Base-by-base conservation (phyloP, 2,888 invertebrate genomes). In the Oscheius onirici region DNA sequence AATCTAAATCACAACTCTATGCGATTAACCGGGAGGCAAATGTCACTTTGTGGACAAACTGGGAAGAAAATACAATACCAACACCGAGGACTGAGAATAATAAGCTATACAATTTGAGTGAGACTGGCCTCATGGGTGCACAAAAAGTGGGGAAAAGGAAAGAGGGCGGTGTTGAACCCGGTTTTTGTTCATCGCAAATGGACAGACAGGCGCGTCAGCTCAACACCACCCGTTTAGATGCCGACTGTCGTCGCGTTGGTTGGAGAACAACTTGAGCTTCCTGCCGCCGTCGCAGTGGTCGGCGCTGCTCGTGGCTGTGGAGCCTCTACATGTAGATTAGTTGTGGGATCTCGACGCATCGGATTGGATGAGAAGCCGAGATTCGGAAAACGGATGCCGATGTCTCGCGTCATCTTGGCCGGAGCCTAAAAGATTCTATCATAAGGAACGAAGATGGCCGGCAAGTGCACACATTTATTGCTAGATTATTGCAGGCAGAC, bases 301-400 rank as follows among this genome's bases (percentile, higher is more conserved):
- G 57, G 24, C n/a, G 34, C 20, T 11, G 46, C 28, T 11, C 34
- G 20, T 6, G 43, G 43, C 40, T 52, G 63, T 52, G 60, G 60
- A 17, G 49, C 17, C 34, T 34, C 20, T 24, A 69, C 61, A 34
- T 69, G 58, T 15, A 66, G 73, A 44, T 61, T 61, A 60, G 24
- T 61, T 17, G 66, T 54, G 11, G 68, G 34, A 46, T 68, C 66
- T 24, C 65, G 26, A 26, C 54, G 58, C 51, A 55, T 58, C 24
- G 44, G 71, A 54, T 72, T 74, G 11, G 73, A 73, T 2, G 76
- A 72, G 71, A 76, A 76, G 34, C 77, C 75, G 51, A 80, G 71
- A 54, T 78, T 80, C 49, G 81, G 81, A 54, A 80, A 80, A 24
- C 81, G 76, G 26, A 80, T 73, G 1, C 81, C 81, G 55, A 80